Evolutionary conservation across 2,113 vertebrate genomes (phyloP).

Genomic region (Meriones unguiculatus): DNA sequence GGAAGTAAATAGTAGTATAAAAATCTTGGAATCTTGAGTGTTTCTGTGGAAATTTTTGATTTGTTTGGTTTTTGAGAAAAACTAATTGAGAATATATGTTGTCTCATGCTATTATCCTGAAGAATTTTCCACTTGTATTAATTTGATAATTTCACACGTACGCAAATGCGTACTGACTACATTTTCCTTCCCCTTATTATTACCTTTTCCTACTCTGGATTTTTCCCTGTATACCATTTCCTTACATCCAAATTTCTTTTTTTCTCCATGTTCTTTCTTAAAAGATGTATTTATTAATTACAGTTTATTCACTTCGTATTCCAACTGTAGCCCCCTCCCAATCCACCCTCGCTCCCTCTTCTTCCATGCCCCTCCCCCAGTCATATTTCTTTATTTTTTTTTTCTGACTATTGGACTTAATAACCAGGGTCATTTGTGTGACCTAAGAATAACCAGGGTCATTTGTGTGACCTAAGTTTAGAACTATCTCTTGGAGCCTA

Average conservation of each 20-base stretch:
- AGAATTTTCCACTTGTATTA: not conserved
- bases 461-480: not conserved
- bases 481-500: not conserved
- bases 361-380: too few species aligned
- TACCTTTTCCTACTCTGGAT: not conserved
- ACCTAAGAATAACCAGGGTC: not conserved
- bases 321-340: too few species aligned
- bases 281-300: too few species aligned
- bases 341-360: too few species aligned
- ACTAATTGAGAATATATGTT: not conserved
- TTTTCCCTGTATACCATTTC: too few species aligned
- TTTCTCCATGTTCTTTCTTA: too few species aligned
- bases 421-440: not conserved
- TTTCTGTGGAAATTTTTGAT: not conserved
- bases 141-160: not conserved
- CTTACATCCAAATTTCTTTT: too few species aligned
- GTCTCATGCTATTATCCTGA: too few species aligned
- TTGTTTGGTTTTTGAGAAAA: not conserved
- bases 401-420: not conserved
- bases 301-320: too few species aligned
- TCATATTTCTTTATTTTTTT: not conserved
- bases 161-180: not conserved
- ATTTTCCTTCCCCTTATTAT: not conserved
- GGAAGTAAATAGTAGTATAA: not conserved
- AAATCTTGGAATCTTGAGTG: not conserved